phyloP scores from a whole-genome alignment of 2,888 invertebrate genomes.

The Trichopoda pennipes region DNA sequence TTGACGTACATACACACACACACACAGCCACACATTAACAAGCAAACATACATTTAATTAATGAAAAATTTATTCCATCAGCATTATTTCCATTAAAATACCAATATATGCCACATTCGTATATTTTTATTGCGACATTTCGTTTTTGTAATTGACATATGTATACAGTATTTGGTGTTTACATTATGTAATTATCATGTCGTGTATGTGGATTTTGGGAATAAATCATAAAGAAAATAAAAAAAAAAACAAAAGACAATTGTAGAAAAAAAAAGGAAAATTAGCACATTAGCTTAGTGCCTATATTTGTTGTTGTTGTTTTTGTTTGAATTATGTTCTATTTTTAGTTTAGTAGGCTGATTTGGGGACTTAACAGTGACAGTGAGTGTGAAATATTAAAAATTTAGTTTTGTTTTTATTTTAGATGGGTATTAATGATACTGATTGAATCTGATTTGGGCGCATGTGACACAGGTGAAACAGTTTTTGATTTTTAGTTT shows the following conservation, averaged over 20 bases:
- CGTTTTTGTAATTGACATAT: conserved; percentile 27
- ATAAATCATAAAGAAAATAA: conserved; percentile 45
- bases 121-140: not conserved
- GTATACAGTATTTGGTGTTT: conserved; percentile 25
- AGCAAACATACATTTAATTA: not conserved
- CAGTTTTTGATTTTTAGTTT: conserved; percentile 55
- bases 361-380: conserved; percentile 65
- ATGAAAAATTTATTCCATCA: conserved; percentile 8
- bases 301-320: conserved; percentile 28
- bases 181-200: conserved; percentile 43
- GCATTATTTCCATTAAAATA: not conserved
- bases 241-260: conserved; percentile 47
- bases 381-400: conserved; percentile 55
- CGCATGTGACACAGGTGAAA: conserved; percentile 64
- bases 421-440: conserved; percentile 54
- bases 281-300: conserved; percentile 60
- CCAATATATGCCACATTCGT: not conserved
- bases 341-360: conserved; percentile 67
- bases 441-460: conserved; percentile 51
- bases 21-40: not conserved
- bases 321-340: conserved; percentile 53
- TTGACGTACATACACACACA: not conserved
- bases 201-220: conserved; percentile 36
- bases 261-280: conserved; percentile 55
- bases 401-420: conserved; percentile 40